Base-by-base conservation (phyloP, 1,140 invertebrate genomes). In the Drosophila ohnishii region DNA sequence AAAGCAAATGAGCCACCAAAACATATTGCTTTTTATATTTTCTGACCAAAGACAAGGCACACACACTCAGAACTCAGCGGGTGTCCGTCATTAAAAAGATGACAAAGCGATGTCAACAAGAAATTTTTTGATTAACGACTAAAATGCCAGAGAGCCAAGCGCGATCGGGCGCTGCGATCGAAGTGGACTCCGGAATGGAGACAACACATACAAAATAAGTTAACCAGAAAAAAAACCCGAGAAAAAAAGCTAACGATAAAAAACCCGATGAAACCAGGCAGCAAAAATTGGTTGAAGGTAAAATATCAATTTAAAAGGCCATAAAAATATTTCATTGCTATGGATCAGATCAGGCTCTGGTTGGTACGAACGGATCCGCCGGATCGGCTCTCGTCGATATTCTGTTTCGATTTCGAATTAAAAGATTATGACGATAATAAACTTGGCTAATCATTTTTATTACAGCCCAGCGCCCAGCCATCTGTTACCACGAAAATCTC, bases 401-500 rank as follows among this genome's bases (percentile, higher is more conserved):
- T 78, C 72, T 50, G 58, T 78, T 87, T 87, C 84, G 85, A 88
- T 85, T 88, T 88, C 85, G 47, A 88, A 88, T 88, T 88, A 84
- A 88, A 80, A 88, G 85, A 88, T 88, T 88, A 88, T 75, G 80
- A 89, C 74, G 84, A 88, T 88, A 88, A 84, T 88, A 87, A 89
- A 84, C 80, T 89, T 89, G 84, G 89, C 85, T 89, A 89, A 88
- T 89, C 85, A 88, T 88, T 89, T 88, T 89, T 88, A 88, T 88
- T 88, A 84, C 76, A 86, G 48, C 45, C 37, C 56, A 67, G 55
- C 42, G 65, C 45, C 22, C 22, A 22, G 63, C 44, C 70, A 78
- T 65, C 71, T 81, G 80, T 81, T 79, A 73, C 76, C 58, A 77
- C 57, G 83, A 79, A 86, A 59, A 55, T 78, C 62, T 69, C n/a